Base-by-base conservation (phyloP, 2,888 invertebrate genomes). In the Monoplex corrugatus region DNA sequence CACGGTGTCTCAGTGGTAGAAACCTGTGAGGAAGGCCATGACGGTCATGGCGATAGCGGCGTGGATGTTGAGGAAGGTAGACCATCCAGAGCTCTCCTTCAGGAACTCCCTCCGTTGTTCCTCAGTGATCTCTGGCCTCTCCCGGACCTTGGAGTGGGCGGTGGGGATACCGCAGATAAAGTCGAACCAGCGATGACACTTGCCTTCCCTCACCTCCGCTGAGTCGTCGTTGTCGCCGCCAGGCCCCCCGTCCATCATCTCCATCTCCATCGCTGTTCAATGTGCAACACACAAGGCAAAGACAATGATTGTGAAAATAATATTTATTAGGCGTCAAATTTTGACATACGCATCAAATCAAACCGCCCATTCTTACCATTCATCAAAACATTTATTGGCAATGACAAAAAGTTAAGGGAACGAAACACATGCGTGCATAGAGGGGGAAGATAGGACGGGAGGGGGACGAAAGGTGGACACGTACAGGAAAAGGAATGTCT, bases 1-100 rank as follows among this genome's bases (percentile, higher is more conserved):
- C n/a, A n/a, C n/a, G n/a, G n/a, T 10, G 72, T n/a, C 13, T 92
- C 84, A 94, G 88, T 92, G 90, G 63, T 92, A 94, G 87, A 92
- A 94, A 0, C 94, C 94, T 40, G 92, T 92, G 23, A 94, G 87
- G 89, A 94, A 94, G 0, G 93, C 93, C 68, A 94, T 91, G 16
- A 94, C 91, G 0, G 92, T 89, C 5, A 94, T 89, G 32, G 92
- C 94, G 28, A 93, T 89, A 28, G 90, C 92, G 0, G 94, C 94
- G 90, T 94, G 94, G 23, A 94, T 68, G 89, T 94, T 94, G 40
- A 94, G 82, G 38, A 94, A 75, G 3, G 78, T 90, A n/a, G 89
- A 88, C 93, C 93, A 94, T 68, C 87, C 92, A 5, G 91, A 89
- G 28, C 86, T 90, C 87, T 94, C 93, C 40, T 89, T 89, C 80